Conservation (phyloP, 2,113 vertebrate species). For the Octodon degus region DNA sequence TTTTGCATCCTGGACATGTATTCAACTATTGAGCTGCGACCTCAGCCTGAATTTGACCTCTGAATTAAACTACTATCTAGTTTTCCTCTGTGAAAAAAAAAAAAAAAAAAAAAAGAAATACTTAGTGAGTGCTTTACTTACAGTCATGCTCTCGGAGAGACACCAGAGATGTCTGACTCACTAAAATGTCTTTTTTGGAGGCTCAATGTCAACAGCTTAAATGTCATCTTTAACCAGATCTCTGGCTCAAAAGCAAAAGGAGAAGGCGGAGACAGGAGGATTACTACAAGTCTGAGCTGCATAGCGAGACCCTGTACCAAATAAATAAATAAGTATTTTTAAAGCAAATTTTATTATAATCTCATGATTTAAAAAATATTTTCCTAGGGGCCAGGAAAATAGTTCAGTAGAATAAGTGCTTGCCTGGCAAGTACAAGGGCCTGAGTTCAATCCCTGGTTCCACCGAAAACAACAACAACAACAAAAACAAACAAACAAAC, state of each 20-base stretch:
- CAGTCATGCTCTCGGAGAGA: not conserved
- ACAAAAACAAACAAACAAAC: no score
- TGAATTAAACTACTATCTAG: not conserved
- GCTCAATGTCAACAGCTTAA: not conserved
- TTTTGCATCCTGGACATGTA: not conserved
- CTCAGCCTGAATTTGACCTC: not conserved
- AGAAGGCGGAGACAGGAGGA: no score
- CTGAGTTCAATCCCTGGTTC: no score
- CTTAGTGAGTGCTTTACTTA: no score
- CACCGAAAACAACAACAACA: no score
- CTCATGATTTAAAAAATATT: not conserved
- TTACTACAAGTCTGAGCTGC: no score
- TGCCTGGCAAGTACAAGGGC: no score
- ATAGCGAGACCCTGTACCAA: no score
- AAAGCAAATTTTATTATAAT: constrained; percentile 25
- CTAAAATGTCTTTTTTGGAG: not conserved
- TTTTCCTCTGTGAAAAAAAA: not conserved
- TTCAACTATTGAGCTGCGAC: not conserved
- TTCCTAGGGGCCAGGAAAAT: not conserved
- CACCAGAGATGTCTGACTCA: not conserved
- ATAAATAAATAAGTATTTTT: no score
- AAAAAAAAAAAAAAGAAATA: no score
- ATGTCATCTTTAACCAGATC: not conserved
- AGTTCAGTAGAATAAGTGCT: no score
- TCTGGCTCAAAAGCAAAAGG: not conserved